A percentile compares a stretch with the other conserved stretches of the same genome.
Conservation (phyloP, 2,888 invertebrate genomes). For the Nemapogon koenigi region DNA sequence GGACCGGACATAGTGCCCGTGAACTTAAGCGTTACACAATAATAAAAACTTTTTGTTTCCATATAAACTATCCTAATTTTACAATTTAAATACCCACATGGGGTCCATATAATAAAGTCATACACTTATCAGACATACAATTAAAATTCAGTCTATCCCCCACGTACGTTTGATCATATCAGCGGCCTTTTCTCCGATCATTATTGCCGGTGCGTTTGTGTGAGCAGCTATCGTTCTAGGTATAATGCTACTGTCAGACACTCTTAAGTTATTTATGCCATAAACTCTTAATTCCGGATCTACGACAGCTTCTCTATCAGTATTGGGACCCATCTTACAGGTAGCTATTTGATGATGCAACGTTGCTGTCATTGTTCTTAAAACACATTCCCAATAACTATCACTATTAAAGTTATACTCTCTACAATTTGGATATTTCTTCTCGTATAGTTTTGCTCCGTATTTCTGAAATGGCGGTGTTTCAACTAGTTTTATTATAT, state of each 20-base stretch:
- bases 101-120: too few relatives aligned
- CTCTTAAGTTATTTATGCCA: slow-evolving; percentile 67
- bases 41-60: too few relatives aligned
- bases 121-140: too few relatives aligned
- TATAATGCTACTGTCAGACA: slow-evolving; percentile 74
- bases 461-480: slow-evolving; percentile 66
- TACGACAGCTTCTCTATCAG: slow-evolving; percentile 67
- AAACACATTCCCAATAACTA: slow-evolving; percentile 71
- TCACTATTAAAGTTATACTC: slow-evolving; percentile 61
- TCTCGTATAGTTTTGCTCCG: slow-evolving; percentile 61
- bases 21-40: too few relatives aligned
- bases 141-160: slow-evolving; percentile 23
- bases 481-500: slow-evolving; percentile 59
- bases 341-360: slow-evolving; percentile 74
- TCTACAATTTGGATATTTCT: slow-evolving; percentile 61
- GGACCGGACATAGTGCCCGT: too few relatives aligned
- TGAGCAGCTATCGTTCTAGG: slow-evolving; percentile 71
- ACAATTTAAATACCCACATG: too few relatives aligned
- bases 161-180: slow-evolving; percentile 66
- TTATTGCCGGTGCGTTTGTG: slow-evolving; percentile 71
- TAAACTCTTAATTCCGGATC: slow-evolving; percentile 67
- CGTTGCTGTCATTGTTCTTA: slow-evolving; percentile 65
- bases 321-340: slow-evolving; percentile 70
- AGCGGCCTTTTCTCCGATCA: slow-evolving; percentile 76
- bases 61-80: too few relatives aligned